phyloP scores from a whole-genome alignment of 2,113 vertebrate species.

The Morone saxatilis region DNA sequence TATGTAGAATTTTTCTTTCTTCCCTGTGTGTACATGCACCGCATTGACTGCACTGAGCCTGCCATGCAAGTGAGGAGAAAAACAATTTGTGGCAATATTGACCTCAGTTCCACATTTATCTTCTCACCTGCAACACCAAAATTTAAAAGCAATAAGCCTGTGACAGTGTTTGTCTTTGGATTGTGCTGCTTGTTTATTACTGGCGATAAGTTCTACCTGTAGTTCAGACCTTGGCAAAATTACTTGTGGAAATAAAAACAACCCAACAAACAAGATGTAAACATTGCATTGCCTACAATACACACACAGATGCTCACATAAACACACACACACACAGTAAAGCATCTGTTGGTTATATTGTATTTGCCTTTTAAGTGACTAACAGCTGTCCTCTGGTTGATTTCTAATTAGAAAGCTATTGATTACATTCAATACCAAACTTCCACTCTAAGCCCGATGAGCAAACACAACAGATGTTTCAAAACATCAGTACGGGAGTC shows the following conservation, averaged over 20 bases:
- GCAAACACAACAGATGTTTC: conserved; percentile 72
- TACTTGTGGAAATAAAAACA: conserved; percentile 32
- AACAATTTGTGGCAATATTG: conserved; percentile 22
- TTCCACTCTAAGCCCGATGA: conserved; percentile 62
- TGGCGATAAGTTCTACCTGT: conserved; percentile 30
- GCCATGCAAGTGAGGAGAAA: neutral
- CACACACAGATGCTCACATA: conserved; percentile 33
- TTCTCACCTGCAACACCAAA: conserved; percentile 23
- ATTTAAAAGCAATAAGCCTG: conserved; percentile 4
- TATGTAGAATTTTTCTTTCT: neutral
- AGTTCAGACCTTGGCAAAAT: conserved; percentile 36
- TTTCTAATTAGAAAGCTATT: conserved; percentile 79
- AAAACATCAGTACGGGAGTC: conserved; percentile 59
- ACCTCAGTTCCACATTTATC: conserved; percentile 6
- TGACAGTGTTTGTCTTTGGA: conserved; percentile 4
- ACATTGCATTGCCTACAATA: conserved; percentile 18
- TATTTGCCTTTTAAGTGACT: conserved; percentile 75
- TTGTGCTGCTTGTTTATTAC: conserved; percentile 40
- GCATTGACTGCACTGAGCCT: neutral
- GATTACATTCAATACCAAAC: conserved; percentile 74
- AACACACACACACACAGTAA: conserved; percentile 37
- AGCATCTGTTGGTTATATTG: conserved; percentile 76
- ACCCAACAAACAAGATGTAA: conserved; percentile 28
- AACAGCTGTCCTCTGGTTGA: conserved; percentile 76
- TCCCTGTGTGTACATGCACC: neutral